Percentiles rank a stretch among this genome's conserved stretches.
These are phyloP conservation scores for Leptopilina syphax DNA, from an alignment of 2,888 invertebrate species.

Conservation along the genomic window DNA sequence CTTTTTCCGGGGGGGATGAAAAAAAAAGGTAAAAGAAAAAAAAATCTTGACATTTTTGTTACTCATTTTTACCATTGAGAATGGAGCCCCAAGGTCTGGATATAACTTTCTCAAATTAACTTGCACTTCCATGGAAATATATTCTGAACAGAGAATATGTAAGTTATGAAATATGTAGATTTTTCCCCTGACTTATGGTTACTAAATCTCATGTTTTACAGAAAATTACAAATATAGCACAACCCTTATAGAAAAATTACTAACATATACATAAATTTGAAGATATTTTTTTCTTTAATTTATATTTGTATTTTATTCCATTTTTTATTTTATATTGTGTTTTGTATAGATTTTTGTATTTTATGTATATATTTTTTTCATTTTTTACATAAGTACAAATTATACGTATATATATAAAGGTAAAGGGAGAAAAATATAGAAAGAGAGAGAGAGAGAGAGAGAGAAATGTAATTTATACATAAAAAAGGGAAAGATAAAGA, in stretches of 20 bases:
- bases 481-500: neutral
- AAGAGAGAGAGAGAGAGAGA: too few species aligned
- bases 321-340: too few species aligned
- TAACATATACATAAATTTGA: too few species aligned
- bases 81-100: conserved; percentile 22
- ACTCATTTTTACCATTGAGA: conserved; percentile 9
- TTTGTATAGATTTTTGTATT: too few species aligned
- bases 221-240: conserved; percentile 12
- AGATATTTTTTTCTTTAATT: too few species aligned
- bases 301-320: too few species aligned
- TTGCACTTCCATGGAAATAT: conserved; percentile 32
- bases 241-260: too few species aligned
- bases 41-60: conserved; percentile 27
- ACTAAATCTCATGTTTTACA: conserved; percentile 15
- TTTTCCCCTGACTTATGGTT: conserved; percentile 20
- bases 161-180: conserved; percentile 40
- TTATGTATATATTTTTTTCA: too few species aligned
- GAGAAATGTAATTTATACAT: neutral
- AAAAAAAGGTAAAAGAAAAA: neutral
- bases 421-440: too few species aligned
- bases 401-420: too few species aligned
- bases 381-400: too few species aligned
- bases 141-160: conserved; percentile 30
- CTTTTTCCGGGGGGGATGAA: neutral
- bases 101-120: conserved; percentile 38